Base-by-base conservation (phyloP, 1,140 invertebrate species). In the Tetragonula clypearis region DNA sequence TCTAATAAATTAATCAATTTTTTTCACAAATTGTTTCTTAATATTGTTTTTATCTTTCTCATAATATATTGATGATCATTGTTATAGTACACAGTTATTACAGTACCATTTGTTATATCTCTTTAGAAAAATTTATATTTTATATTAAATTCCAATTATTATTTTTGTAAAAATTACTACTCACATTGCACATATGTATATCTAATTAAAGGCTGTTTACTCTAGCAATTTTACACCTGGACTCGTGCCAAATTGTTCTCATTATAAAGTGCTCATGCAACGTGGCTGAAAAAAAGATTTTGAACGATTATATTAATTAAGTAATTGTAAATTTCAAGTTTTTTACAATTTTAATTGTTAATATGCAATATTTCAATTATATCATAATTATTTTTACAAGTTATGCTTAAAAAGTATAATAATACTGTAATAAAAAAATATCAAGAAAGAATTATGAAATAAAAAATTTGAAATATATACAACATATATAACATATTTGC, bases 241-340 rank as follows among this genome's bases (percentile, higher is more conserved):
- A 90, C 72, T 19, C 8, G 14, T 82, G 88, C 88, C 88, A 90
- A 87, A 82, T 89, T 89, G 82, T 35, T 87, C 26, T 88, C 65
- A 88, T 89, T 89, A 86, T 41, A 68, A 79, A 79, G 19, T 75
- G 74, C 26, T 79, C 68, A 73, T 79, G 77, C 71, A 82, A 71
- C 26, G 26, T 71, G 53, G 76, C 65, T 76, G 55, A 79, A 62
- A 77, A 82, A 53, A 19, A 23, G 21, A 58, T 30, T 12, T 55
- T n/a, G 17, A 23, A 72, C 23, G 56, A 77, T 30, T 65, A 60
- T 26, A 68, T 76, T 76, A 41, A 56, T 49, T 77, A 17, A 26
- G 68, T 65, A 58, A 21, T 60, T 49, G 58, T 49, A n/a, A 72
- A 35, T 21, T 77, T 66, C 8, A 35, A 0, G 1, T 49, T 26